These are phyloP conservation scores for Agonopterix heracliana DNA, from an alignment of 2,888 invertebrate genomes.

Conservation along the genomic window DNA sequence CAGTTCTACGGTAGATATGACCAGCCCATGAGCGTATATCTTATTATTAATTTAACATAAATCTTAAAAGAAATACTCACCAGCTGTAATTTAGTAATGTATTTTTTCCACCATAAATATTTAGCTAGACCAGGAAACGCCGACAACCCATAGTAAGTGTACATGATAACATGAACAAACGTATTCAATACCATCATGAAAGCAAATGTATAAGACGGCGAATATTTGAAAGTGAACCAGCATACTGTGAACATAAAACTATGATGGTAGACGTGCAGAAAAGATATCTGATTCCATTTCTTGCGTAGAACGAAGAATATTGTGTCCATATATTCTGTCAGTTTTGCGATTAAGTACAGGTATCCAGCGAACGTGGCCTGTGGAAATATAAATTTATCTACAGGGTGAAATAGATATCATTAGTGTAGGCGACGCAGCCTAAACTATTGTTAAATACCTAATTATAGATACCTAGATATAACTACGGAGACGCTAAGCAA, in stretches of 20 bases:
- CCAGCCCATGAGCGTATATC: too few relatives aligned
- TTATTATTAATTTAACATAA: too few relatives aligned
- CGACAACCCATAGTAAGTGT: slow-evolving; percentile 82
- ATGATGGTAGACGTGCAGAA: slow-evolving; percentile 92
- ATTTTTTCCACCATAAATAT: slow-evolving; percentile 88
- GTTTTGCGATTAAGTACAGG: slow-evolving; percentile 82
- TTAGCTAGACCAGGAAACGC: slow-evolving; percentile 80
- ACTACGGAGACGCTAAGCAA: too few relatives aligned
- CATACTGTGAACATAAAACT: slow-evolving; percentile 80
- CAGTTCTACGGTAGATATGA: too few relatives aligned
- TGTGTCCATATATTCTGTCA: slow-evolving; percentile 82
- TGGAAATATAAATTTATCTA: too few relatives aligned
- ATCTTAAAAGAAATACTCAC: slow-evolving; percentile 48
- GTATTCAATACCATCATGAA: slow-evolving; percentile 80
- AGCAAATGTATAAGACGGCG: slow-evolving; percentile 81
- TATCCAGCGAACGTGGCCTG: slow-evolving; percentile 32
- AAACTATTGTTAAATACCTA: too few relatives aligned
- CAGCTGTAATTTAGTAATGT: slow-evolving; percentile 84
- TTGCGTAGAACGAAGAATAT: slow-evolving; percentile 92
- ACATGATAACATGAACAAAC: slow-evolving; percentile 84
- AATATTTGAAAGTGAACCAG: slow-evolving; percentile 81
- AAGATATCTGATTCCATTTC: slow-evolving; percentile 83
- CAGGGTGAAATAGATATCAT: too few relatives aligned
- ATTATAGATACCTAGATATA: too few relatives aligned
- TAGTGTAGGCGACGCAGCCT: too few relatives aligned